These are phyloP conservation scores for Onychostruthus taczanowskii DNA, from an alignment of 2,113 vertebrate genomes.

Conservation along the genomic window DNA sequence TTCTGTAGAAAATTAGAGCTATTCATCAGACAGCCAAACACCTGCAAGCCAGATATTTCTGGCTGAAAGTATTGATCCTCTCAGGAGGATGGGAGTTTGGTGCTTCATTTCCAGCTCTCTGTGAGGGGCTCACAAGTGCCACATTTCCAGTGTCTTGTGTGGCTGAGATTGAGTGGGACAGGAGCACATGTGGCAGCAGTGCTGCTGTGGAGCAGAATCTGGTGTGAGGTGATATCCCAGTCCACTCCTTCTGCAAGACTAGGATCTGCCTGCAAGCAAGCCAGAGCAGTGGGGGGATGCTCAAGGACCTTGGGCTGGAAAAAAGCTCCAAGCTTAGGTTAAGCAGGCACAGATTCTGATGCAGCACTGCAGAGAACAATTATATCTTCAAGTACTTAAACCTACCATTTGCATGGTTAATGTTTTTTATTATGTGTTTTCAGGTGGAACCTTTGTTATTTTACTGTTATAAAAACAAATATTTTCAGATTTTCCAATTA, in stretches of 20 bases:
- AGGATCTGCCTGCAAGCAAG: neutral
- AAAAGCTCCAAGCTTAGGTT: neutral
- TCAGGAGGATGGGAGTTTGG: neutral
- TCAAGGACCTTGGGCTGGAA: neutral
- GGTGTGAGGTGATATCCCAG: neutral
- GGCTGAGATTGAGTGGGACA: neutral
- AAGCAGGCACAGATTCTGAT: neutral
- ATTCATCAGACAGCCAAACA: slow-evolving; percentile 38
- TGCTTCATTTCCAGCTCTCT: neutral
- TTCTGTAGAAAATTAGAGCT: slow-evolving; percentile 30
- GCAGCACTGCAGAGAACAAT: neutral
- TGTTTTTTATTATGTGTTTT: neutral
- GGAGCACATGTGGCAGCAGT: neutral
- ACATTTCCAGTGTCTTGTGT: neutral
- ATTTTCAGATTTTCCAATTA: neutral
- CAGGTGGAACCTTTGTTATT: neutral
- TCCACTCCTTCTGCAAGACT: neutral
- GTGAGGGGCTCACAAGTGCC: neutral
- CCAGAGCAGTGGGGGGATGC: neutral
- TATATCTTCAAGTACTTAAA: too few species aligned
- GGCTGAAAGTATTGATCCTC: neutral
- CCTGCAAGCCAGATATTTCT: slow-evolving; percentile 42
- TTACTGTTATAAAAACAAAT: neutral
- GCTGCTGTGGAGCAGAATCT: neutral
- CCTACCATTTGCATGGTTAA: neutral